Evolutionary conservation across 2,888 invertebrate species (phyloP).

Genomic region (Gandaritis pyraliata): DNA sequence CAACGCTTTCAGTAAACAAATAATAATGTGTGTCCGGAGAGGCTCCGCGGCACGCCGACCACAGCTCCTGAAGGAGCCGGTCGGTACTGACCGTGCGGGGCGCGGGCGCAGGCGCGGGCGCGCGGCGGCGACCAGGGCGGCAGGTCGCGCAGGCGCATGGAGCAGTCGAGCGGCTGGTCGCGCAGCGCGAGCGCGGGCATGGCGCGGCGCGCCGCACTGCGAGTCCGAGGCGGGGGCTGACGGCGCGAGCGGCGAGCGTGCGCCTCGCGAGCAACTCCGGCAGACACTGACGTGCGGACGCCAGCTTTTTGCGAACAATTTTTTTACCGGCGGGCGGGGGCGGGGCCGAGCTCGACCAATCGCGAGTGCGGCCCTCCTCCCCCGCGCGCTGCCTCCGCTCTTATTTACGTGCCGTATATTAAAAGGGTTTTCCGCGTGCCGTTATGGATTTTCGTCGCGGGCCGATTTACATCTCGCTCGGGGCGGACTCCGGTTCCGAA

Average conservation of each 20-base stretch:
- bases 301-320: constrained; percentile 71
- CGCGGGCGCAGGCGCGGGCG: constrained; percentile 53
- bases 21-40: background rate
- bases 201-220: constrained; percentile 78
- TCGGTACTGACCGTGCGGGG: constrained; percentile 69
- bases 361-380: constrained; percentile 54
- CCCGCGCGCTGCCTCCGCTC: constrained; percentile 61
- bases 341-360: constrained; percentile 71
- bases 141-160: constrained; percentile 84
- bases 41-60: background rate
- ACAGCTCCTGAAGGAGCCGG: constrained; percentile 7
- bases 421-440: constrained; percentile 84
- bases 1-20: constrained; percentile 36
- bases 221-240: constrained; percentile 59
- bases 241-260: constrained; percentile 74
- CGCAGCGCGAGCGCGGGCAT: constrained; percentile 87
- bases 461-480: constrained; percentile 71
- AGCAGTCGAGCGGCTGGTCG: constrained; percentile 89
- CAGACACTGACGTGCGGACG: constrained; percentile 75
- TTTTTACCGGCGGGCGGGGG: constrained; percentile 71
- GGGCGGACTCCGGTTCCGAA: constrained; percentile 19
- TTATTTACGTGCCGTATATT: constrained; percentile 84
- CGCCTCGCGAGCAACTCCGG: constrained; percentile 75
- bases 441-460: constrained; percentile 81
- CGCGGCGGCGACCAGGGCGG: constrained; percentile 80